Base-by-base conservation (phyloP, 92 coral and sea anemone genomes). In the Siderastrea radians region DNA sequence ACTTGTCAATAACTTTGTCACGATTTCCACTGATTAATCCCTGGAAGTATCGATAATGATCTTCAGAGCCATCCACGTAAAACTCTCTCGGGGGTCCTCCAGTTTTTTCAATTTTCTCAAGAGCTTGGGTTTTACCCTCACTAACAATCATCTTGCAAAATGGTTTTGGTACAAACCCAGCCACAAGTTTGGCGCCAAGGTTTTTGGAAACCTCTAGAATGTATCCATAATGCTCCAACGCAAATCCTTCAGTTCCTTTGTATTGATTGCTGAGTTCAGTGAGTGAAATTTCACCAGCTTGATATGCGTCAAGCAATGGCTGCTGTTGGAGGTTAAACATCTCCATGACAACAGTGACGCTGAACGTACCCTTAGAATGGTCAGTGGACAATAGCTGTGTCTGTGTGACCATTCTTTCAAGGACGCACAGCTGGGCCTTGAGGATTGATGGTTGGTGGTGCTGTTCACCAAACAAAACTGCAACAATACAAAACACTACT, bases 391-490 rank as follows among this genome's bases (percentile, higher is more conserved):
- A 48, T 9, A 79, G 67, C 78, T 90, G 76, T 48, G 88, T 79
- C 49, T 92, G 94, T 17, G 95, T 68, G 8, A 89, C 94, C 98
- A 94, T 94, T 84, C 95, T 89, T 81, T 94, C 95, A 46, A 94
- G 88, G 15, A 94, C 90, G 84, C 95, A 94, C 5, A 94, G 90
- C 54, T 94, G 98, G 19, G 98, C 95, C 74, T 90, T 94, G 15
- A 94, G 90, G 51, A 94, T 94, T 48, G 88, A 54, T 9, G 94
- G 84, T 76, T 92, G 90, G 44, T 94, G 90, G 54, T 92, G 98
- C 47, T 94, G 95, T 69, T 94, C 98, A 50, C 95, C 98, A 90
- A 94, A 94, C 51, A 94, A 80, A 80, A 94, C 98, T 94, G 87
- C 3, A 79, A 89, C 68, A 81, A 84, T 14, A 89, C 13, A 52